Evolutionary conservation across 2,888 invertebrate species (phyloP).

Genomic region (Drosophila melanosoma): DNA sequence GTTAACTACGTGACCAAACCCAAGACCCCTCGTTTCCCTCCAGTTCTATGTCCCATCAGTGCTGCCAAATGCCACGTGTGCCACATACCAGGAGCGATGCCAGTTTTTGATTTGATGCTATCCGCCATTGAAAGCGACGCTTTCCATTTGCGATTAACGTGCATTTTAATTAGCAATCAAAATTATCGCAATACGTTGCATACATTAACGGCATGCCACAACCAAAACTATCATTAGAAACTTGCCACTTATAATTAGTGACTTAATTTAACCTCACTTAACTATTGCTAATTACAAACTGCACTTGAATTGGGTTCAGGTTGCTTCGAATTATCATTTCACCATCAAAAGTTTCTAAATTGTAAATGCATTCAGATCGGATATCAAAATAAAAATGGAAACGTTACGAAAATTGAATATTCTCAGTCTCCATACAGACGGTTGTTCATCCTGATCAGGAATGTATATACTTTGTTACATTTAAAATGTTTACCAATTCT

Average conservation of each 20-base stretch:
- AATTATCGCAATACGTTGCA: constrained; percentile 43
- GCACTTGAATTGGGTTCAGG: not conserved
- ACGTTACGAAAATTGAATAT: not conserved
- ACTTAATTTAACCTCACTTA: not conserved
- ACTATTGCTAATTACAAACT: constrained; percentile 2
- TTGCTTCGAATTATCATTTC: not conserved
- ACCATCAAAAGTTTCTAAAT: not conserved
- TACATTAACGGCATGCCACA: constrained; percentile 31
- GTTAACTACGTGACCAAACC: constrained; percentile 69
- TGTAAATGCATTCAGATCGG: not conserved
- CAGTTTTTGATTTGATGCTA: constrained; percentile 49
- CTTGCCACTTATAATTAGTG: constrained; percentile 21
- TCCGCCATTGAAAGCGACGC: constrained; percentile 36
- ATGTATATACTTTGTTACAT: not conserved
- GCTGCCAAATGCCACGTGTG: constrained; percentile 28
- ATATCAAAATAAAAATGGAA: not conserved
- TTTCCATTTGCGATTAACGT: constrained; percentile 70
- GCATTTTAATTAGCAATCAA: constrained; percentile 69
- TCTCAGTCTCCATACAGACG: too few relatives aligned
- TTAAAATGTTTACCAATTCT: not conserved
- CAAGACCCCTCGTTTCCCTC: not conserved
- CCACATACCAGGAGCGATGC: constrained; percentile 29
- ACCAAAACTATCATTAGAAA: constrained; percentile 28
- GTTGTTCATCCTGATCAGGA: not conserved
- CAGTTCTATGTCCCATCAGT: not conserved